phyloP scores from a whole-genome alignment of 2,113 vertebrate species.

The Neodon shergylaensis region DNA sequence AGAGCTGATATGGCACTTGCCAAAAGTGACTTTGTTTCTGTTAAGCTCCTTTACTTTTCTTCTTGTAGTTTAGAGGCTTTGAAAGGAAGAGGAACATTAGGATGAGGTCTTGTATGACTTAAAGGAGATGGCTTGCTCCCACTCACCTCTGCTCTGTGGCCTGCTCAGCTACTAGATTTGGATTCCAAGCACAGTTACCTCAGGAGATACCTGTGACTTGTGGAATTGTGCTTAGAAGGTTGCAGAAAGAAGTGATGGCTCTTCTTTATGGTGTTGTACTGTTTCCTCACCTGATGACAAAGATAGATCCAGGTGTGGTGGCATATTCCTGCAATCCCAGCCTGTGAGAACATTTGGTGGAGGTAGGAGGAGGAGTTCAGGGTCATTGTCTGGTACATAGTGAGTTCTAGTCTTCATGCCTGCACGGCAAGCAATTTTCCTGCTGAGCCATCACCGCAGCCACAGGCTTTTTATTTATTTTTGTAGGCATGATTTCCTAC shows the following conservation, averaged over 20 bases:
- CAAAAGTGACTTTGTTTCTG: conserved; percentile 3
- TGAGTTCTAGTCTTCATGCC: too few relatives aligned
- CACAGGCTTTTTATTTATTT: not conserved
- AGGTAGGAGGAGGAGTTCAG: not conserved
- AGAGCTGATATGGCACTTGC: not conserved
- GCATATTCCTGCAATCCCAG: not conserved
- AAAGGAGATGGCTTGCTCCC: not conserved
- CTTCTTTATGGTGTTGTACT: not conserved
- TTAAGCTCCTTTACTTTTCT: not conserved
- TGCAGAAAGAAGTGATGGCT: not conserved
- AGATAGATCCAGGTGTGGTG: not conserved
- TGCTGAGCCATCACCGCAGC: not conserved
- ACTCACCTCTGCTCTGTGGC: not conserved
- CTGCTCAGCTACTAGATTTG: conserved; percentile 1
- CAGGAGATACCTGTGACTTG: not conserved
- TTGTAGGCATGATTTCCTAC: not conserved
- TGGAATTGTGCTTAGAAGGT: not conserved
- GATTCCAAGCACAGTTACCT: not conserved
- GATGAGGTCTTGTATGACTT: not conserved
- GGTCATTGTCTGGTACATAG: not conserved
- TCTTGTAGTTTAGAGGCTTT: not conserved
- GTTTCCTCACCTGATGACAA: conserved; percentile 6
- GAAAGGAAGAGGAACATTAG: not conserved
- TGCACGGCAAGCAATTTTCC: not conserved
- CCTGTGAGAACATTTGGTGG: not conserved